A percentile compares a stretch with the other conserved stretches of the same genome.
These are phyloP conservation scores for Ephestia elutella DNA, from an alignment of 1,140 invertebrate genomes.

Conservation along the genomic window DNA sequence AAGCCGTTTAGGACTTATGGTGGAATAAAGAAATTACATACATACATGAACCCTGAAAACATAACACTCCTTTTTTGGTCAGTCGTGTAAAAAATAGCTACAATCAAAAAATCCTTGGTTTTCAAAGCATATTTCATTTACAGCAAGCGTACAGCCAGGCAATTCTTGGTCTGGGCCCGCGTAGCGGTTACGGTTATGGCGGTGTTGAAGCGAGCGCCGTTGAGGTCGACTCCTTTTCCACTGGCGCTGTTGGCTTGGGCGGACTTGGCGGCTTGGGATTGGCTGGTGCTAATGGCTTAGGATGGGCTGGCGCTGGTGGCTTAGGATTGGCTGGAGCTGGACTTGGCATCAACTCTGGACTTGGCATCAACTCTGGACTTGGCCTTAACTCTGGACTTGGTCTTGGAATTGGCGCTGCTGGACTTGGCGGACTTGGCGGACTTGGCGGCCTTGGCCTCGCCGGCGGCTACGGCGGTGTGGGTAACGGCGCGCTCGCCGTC, in stretches of 20 bases:
- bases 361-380: too few species aligned
- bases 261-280: conserved; percentile 20
- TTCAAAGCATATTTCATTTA: neutral
- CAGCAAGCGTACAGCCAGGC: neutral
- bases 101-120: neutral
- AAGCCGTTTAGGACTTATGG: too few species aligned
- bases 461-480: conserved; percentile 15
- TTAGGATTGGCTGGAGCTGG: neutral
- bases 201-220: neutral
- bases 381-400: neutral
- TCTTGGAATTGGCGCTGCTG: neutral
- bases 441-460: neutral
- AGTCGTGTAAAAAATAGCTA: too few species aligned
- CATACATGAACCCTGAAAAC: too few species aligned
- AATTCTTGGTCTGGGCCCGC: neutral
- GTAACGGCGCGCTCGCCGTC: conserved; percentile 13
- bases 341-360: neutral
- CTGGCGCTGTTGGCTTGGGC: conserved; percentile 5
- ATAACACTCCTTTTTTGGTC: too few species aligned
- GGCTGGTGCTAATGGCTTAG: neutral
- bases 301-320: neutral
- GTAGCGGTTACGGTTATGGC: neutral
- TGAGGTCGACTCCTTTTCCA: neutral
- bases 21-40: too few species aligned
- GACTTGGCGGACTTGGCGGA: neutral